A percentile compares a stretch with the other conserved stretches of the same genome.
phyloP scores from a whole-genome alignment of 2,797 vertebrate species.

The Cercopithecus petaurista region DNA sequence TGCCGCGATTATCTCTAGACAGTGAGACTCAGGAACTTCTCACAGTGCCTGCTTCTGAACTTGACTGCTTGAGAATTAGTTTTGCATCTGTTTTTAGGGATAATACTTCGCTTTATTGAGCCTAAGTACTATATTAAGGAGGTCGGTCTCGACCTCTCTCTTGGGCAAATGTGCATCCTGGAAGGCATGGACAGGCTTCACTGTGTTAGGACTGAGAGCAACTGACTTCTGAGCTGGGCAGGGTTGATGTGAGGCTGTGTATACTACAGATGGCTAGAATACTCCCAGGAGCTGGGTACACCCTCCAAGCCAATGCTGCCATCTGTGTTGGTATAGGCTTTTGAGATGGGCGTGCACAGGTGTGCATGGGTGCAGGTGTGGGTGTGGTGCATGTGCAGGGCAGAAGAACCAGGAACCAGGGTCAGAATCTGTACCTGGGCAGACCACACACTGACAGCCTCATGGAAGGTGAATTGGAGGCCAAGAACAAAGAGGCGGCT shows the following conservation, averaged over 20 bases:
- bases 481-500: neutral
- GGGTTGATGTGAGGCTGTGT: neutral
- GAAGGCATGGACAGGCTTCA: neutral
- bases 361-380: neutral
- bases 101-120: too few species aligned
- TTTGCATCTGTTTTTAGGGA: too few species aligned
- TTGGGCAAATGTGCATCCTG: neutral
- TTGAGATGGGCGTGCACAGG: neutral
- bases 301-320: rapidly evolving
- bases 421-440: neutral
- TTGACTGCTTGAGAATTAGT: too few species aligned
- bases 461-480: neutral
- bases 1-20: too few species aligned
- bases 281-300: neutral
- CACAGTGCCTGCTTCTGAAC: too few species aligned
- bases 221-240: neutral
- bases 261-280: too few species aligned
- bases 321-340: rapidly evolving
- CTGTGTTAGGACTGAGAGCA: neutral
- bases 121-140: too few species aligned
- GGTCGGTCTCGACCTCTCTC: neutral
- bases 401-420: rapidly evolving
- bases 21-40: too few species aligned
- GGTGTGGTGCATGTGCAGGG: neutral
- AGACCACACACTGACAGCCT: neutral